Conservation (phyloP, 35 echinoderm and acorn worm species). For the Chiridota heheva region DNA sequence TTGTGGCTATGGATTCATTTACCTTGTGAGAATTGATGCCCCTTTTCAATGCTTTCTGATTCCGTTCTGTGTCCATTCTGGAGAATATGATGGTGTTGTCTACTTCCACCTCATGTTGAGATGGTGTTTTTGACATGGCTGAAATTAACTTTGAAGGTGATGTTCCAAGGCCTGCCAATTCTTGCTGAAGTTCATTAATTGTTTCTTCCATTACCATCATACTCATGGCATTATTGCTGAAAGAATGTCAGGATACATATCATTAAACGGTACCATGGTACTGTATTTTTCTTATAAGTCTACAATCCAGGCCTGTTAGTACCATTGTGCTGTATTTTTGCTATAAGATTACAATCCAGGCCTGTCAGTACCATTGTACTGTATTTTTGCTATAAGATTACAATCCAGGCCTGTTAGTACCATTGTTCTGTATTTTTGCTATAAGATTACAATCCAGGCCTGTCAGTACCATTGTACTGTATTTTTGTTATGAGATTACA, state of each 20-base stretch:
- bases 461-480: no score
- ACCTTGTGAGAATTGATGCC: slow-evolving; percentile 82
- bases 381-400: no score
- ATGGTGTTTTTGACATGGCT: slow-evolving; percentile 29
- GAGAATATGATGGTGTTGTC: slow-evolving; percentile 84
- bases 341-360: no score
- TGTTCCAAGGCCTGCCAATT: slow-evolving; percentile 58
- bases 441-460: no score
- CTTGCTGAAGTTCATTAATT: slow-evolving; percentile 78
- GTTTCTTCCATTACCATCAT: slow-evolving; percentile 93
- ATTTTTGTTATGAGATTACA: no score
- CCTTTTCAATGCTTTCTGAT: slow-evolving; percentile 86
- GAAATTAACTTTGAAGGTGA: slow-evolving; percentile 60
- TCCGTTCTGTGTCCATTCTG: slow-evolving; percentile 80
- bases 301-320: no score
- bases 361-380: no score
- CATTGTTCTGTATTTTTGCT: no score
- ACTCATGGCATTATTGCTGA: slow-evolving; percentile 78
- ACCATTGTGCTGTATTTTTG: no score
- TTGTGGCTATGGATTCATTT: no score
- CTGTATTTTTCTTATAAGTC: neutral
- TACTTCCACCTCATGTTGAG: slow-evolving; percentile 25
- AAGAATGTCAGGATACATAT: neutral
- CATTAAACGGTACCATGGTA: no score
- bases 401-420: no score